These are phyloP conservation scores for Rhamphomyia laevipes DNA, from an alignment of 2,888 invertebrate genomes.

Conservation along the genomic window DNA sequence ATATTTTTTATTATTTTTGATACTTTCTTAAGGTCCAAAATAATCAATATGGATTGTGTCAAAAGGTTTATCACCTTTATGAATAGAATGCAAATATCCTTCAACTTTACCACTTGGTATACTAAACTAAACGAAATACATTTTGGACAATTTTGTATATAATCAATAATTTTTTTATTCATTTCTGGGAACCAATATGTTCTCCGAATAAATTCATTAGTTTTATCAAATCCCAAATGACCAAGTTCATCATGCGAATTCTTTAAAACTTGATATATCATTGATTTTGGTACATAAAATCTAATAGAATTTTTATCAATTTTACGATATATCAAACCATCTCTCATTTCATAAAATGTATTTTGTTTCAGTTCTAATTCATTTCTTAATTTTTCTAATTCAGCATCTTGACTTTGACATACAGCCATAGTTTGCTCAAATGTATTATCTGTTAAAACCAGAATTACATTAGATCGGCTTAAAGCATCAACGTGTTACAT, in stretches of 20 bases:
- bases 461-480: too few relatives aligned
- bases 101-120: too few relatives aligned
- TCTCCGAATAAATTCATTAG: slow-evolving; percentile 12
- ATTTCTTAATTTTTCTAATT: slow-evolving; percentile 6
- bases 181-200: slow-evolving; percentile 21
- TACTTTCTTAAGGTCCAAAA: too few relatives aligned
- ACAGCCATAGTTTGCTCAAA: too few relatives aligned
- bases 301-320: not conserved
- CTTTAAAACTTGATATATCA: slow-evolving; percentile 12
- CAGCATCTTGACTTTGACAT: too few relatives aligned
- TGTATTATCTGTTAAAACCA: too few relatives aligned
- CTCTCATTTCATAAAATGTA: not conserved
- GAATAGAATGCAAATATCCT: too few relatives aligned
- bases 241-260: slow-evolving; percentile 18
- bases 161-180: too few relatives aligned
- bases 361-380: slow-evolving; percentile 9
- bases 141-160: too few relatives aligned
- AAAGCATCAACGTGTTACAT: slow-evolving; percentile 4
- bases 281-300: slow-evolving; percentile 12
- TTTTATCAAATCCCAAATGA: slow-evolving; percentile 21
- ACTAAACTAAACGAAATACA: too few relatives aligned
- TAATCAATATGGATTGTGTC: too few relatives aligned
- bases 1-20: not conserved
- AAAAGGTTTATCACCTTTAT: too few relatives aligned
- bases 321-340: slow-evolving; percentile 4